These are phyloP conservation scores for Mugil cephalus DNA, from an alignment of 2,113 vertebrate genomes.

Conservation along the genomic window DNA sequence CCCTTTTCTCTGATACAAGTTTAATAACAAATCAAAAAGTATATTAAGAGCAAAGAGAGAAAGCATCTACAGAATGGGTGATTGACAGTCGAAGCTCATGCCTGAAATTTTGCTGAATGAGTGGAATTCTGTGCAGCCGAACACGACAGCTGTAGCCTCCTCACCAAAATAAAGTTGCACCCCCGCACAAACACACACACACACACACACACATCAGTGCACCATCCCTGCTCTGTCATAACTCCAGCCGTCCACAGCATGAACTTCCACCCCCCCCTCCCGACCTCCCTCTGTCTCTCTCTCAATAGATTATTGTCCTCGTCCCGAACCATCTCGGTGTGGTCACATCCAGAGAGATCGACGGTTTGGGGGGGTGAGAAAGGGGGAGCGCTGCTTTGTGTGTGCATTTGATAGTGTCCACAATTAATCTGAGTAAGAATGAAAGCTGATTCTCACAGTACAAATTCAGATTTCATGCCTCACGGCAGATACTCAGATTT, in stretches of 20 bases:
- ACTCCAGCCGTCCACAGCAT: slow-evolving; percentile 46
- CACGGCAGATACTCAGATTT: slow-evolving; percentile 2
- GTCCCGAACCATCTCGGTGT: slow-evolving; percentile 34
- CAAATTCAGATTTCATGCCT: slow-evolving; percentile 20
- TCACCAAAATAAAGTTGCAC: slow-evolving; percentile 59
- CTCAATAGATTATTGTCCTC: slow-evolving; percentile 68
- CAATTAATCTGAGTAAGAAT: slow-evolving; percentile 5
- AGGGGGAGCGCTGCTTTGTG: not conserved
- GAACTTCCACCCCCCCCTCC: slow-evolving; percentile 16
- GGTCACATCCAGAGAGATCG: slow-evolving; percentile 50
- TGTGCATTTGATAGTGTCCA: not conserved
- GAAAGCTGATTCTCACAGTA: slow-evolving; percentile 5
- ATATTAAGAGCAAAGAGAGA: not conserved
- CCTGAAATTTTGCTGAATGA: slow-evolving; percentile 45
- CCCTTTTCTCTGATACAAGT: no score
- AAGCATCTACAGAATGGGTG: not conserved
- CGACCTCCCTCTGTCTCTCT: slow-evolving; percentile 19
- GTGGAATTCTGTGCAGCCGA: slow-evolving; percentile 23
- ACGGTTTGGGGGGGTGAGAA: not conserved
- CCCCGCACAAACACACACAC: not conserved
- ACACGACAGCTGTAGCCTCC: slow-evolving; percentile 58
- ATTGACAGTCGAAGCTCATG: slow-evolving; percentile 4
- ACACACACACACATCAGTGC: slow-evolving; percentile 9
- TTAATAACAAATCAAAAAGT: no score
- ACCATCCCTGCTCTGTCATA: slow-evolving; percentile 46